These are phyloP conservation scores for Griposia aprilina DNA, from an alignment of 2,888 invertebrate species.

Conservation along the genomic window DNA sequence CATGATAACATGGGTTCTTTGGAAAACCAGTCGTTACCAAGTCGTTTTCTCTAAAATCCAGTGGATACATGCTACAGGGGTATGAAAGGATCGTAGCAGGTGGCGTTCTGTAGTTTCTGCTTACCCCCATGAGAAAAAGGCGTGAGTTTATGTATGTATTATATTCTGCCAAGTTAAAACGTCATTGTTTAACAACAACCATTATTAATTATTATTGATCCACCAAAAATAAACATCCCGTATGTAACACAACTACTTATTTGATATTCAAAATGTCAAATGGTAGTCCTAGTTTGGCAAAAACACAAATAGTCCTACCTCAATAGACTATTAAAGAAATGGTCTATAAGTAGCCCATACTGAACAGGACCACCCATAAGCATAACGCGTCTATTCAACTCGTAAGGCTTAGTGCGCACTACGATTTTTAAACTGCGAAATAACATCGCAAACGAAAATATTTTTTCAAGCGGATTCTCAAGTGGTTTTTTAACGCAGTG, in stretches of 20 bases:
- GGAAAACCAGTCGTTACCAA: background rate
- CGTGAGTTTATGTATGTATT: no score
- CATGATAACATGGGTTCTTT: background rate
- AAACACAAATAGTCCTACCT: conserved; percentile 25
- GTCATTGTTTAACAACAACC: no score
- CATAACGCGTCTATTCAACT: conserved; percentile 27
- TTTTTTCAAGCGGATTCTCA: no score
- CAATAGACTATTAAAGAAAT: conserved; percentile 28
- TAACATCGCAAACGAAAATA: no score
- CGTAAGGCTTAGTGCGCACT: no score
- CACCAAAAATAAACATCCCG: background rate
- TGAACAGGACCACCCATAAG: conserved; percentile 59
- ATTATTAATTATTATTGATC: no score
- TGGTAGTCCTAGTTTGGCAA: background rate
- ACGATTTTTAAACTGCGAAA: no score
- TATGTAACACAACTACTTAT: background rate
- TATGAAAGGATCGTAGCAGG: no score
- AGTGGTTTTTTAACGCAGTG: no score
- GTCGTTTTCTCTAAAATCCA: background rate
- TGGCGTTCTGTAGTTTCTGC: no score
- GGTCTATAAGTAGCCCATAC: conserved; percentile 19
- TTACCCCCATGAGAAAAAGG: no score
- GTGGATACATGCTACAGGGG: background rate
- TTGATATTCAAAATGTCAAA: background rate
- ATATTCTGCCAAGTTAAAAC: no score